phyloP scores from a whole-genome alignment of 2,797 vertebrate genomes.

The Poeciliopsis paucimaculata region DNA sequence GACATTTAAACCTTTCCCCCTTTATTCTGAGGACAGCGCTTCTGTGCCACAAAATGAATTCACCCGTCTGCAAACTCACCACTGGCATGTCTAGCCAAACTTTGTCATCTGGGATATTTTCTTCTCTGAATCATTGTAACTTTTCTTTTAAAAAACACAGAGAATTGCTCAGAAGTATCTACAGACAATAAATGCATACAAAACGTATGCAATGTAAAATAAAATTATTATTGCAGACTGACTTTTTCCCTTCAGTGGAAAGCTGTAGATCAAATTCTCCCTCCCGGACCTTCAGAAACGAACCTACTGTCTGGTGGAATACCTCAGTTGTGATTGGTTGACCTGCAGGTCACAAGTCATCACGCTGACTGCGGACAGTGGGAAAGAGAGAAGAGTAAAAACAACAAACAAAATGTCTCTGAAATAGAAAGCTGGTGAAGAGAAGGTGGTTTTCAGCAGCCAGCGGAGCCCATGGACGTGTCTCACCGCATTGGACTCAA shows the following conservation, averaged over 20 bases:
- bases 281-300: constrained; percentile 42
- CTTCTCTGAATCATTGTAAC: constrained; percentile 61
- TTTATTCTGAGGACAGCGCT: constrained; percentile 41
- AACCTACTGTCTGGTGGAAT: constrained; percentile 57
- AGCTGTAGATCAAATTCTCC: constrained; percentile 55
- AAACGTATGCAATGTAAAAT: constrained; percentile 58
- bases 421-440: constrained; percentile 38
- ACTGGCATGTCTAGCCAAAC: constrained; percentile 49
- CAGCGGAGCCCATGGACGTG: constrained; percentile 47
- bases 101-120: constrained; percentile 56
- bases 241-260: constrained; percentile 33
- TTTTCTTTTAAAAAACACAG: constrained; percentile 50
- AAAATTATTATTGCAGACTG: constrained; percentile 45
- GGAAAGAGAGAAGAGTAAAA: constrained; percentile 56
- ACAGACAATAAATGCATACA: constrained; percentile 60
- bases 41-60: constrained; percentile 61
- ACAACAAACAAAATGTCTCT: constrained; percentile 58
- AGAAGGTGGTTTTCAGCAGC: constrained; percentile 49
- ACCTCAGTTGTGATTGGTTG: constrained; percentile 69
- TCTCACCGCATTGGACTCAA: constrained; percentile 54
- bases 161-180: constrained; percentile 69
- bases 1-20: constrained; percentile 47
- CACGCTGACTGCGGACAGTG: constrained; percentile 56
- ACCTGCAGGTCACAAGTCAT: constrained; percentile 68
- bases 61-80: constrained; percentile 50